Base-by-base conservation (phyloP, 2,113 vertebrate species). In the Passer domesticus region DNA sequence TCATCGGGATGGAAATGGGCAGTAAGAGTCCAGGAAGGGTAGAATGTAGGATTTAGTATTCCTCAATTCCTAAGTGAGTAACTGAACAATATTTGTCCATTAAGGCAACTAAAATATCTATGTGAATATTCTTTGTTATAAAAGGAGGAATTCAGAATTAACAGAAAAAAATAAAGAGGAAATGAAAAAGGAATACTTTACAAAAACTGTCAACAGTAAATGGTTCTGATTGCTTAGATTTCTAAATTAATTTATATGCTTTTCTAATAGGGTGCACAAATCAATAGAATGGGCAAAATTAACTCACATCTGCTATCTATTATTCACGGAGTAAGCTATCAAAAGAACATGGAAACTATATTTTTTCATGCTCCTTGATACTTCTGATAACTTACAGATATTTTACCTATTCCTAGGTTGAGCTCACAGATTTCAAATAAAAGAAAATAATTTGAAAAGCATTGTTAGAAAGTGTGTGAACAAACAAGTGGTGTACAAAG, bases 1-100 rank as follows among this genome's bases (percentile, higher is more conserved):
- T 12, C 16, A 60, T 3, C 14, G 72, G 27, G 25, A 82, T 47
- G 10, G 24, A 89, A 52, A 82, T 50, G 3, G 44, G 64, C 14
- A 68, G 3, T 11, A 35, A 27, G 7, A 1, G 6, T 15, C 21
- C 14, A 43, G n/a, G 15, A 72, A 72, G 3, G 5, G 0, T 43
- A 44, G 3, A 6, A 43, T 13, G 13, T 20, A 66, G 5, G 22
- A 49, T 72, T 41, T 11, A 70, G 3, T 11, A 27, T 80, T 64
- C 15, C 14, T 80, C 39, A 76, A 78, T 20, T 92, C 9, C 22
- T 77, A 27, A 41, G 46, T 49, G 35, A 55, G 21, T 41, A 23
- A 73, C 16, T 53, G 50, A 78, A 67, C 5, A 35, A n/a, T 78
- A 52, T 77, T 63, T 63, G 8, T 12, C 19, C 3, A 4, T 46